Percentiles rank a stretch among this genome's conserved stretches.
phyloP scores from a whole-genome alignment of 1,140 invertebrate species.

The Vollenhovia emeryi region DNA sequence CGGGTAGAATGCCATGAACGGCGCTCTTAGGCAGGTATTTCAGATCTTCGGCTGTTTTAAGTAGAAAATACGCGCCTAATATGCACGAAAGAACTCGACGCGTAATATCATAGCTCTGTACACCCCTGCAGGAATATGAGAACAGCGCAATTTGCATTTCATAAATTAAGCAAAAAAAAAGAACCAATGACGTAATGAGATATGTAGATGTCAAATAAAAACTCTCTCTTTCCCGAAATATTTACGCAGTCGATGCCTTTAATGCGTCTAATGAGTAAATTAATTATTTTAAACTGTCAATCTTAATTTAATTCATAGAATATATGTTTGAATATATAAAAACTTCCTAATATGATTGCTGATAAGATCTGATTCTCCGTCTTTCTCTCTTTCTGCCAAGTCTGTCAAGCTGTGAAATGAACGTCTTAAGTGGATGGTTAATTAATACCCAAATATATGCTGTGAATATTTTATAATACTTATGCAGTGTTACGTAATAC shows the following conservation, averaged over 20 bases:
- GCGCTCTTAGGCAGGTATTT: background rate
- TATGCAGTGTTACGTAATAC: too few species aligned
- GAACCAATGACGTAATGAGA: background rate
- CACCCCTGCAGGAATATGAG: background rate
- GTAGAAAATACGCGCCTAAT: background rate
- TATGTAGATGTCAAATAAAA: background rate
- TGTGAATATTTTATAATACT: background rate
- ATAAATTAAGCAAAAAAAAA: constrained; percentile 5
- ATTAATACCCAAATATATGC: background rate
- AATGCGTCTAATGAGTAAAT: background rate
- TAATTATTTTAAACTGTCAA: background rate
- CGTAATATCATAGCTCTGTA: background rate
- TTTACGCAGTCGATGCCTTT: background rate
- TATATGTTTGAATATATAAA: background rate
- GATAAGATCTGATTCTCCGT: background rate
- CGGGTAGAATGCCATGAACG: background rate
- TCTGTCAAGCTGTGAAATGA: background rate
- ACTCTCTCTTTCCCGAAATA: background rate
- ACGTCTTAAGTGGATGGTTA: background rate
- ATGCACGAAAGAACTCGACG: background rate
- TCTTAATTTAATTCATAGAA: constrained; percentile 12
- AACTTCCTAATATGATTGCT: background rate
- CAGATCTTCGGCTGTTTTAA: background rate
- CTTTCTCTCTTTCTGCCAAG: background rate
- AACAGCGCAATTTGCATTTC: background rate